Conservation (phyloP, 2,888 invertebrate genomes). For the Aleiodes testaceus region DNA sequence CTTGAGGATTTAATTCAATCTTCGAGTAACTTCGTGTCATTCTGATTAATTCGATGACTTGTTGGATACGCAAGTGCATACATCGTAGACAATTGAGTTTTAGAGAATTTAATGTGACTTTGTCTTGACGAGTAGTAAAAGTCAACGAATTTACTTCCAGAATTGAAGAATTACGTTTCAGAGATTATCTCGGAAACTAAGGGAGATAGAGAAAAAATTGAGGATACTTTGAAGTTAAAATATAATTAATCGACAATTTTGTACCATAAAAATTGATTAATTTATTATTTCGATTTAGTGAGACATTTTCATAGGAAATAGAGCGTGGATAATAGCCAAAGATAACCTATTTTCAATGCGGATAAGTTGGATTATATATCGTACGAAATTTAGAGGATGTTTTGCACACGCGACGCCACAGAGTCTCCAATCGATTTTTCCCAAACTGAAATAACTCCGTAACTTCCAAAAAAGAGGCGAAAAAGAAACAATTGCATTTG, state of each 20-base stretch:
- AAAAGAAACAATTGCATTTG: too few relatives aligned
- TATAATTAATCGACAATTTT: slow-evolving; percentile 19
- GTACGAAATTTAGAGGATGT: slow-evolving; percentile 21
- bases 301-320: slow-evolving; percentile 8
- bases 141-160: too few relatives aligned
- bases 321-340: slow-evolving; percentile 30
- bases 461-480: slow-evolving; percentile 7
- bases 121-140: too few relatives aligned
- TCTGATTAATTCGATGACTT: slow-evolving; percentile 24
- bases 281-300: slow-evolving; percentile 20
- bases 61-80: background rate
- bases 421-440: slow-evolving; percentile 26
- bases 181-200: too few relatives aligned
- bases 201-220: too few relatives aligned
- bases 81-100: too few relatives aligned
- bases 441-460: background rate
- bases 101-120: too few relatives aligned
- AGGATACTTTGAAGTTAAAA: too few relatives aligned
- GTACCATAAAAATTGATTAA: slow-evolving; percentile 4
- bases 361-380: slow-evolving; percentile 7
- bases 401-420: slow-evolving; percentile 23
- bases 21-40: background rate
- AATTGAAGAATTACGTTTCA: too few relatives aligned
- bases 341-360: slow-evolving; percentile 32
- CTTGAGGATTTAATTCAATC: too few relatives aligned